phyloP scores from a whole-genome alignment of 2,888 invertebrate genomes.

The Torymus auratus region DNA sequence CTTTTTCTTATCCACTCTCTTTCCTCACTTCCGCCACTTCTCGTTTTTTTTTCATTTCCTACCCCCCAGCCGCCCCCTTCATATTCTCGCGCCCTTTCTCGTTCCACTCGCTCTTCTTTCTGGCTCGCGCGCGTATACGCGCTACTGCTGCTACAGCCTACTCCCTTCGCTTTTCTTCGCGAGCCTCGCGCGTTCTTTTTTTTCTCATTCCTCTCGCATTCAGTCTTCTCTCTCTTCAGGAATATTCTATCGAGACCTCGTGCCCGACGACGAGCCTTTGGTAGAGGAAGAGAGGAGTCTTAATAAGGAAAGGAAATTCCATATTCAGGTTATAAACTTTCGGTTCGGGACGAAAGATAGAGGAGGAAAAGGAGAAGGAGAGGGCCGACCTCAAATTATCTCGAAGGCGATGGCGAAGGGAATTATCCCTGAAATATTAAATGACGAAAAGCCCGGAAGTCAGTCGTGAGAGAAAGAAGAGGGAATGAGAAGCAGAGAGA shows the following conservation, averaged over 20 bases:
- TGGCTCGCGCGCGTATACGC: background rate
- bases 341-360: background rate
- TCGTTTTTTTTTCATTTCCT: slow-evolving; percentile 45
- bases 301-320: slow-evolving; percentile 52
- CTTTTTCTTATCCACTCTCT: slow-evolving; percentile 46
- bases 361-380: too few species aligned
- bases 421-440: slow-evolving; percentile 53
- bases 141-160: background rate
- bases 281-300: background rate
- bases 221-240: slow-evolving; percentile 16
- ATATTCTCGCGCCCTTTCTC: slow-evolving; percentile 22
- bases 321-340: slow-evolving; percentile 55
- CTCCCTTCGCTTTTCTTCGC: slow-evolving; percentile 5
- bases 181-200: slow-evolving; percentile 4
- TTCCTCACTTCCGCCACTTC: slow-evolving; percentile 37
- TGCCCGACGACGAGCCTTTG: background rate
- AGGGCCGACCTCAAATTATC: slow-evolving; percentile 39
- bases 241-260: slow-evolving; percentile 45
- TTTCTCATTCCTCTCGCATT: background rate
- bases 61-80: slow-evolving; percentile 22
- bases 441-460: slow-evolving; percentile 39
- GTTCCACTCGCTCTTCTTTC: background rate
- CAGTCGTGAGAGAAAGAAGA: slow-evolving; percentile 2
- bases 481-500: background rate
- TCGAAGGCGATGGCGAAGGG: slow-evolving; percentile 27